Evolutionary conservation across 1,140 invertebrate genomes (phyloP), one percentile per base, ranked within the genome.

Genomic region (Ceratosolen solmsi): DNA sequence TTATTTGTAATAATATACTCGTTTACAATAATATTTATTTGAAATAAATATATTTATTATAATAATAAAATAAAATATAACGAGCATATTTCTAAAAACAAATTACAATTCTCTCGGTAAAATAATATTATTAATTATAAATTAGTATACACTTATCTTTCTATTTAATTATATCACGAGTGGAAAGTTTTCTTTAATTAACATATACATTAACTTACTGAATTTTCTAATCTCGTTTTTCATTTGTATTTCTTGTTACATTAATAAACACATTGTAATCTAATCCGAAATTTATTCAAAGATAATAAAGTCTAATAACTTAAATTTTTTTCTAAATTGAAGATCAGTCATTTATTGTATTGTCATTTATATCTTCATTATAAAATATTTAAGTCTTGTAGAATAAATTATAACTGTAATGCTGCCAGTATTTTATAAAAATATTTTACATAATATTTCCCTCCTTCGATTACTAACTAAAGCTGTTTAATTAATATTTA

Each of bases 161-260:
- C 13, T 17, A 33, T 11, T 63, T 17, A 30, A 63, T 33, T 33
- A 36, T 63, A 63, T 63, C 5, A 63, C 30, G 30, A 33, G 60
- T 63, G 60, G 60, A 63, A 63, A 63, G 60, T 63, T 63, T 63
- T 63, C 27, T 63, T 63, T 63, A 63, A 63, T 63, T 63, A 63
- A 25, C 33, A 33, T 3, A 33, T 30, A 11, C 27, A 15, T 36
- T 33, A 33, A 20, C 58, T 30, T 60, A 60, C 27, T 60, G 58
- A 30, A 60, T 63, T 33, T 33, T 46, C 2, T 63, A 63, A 63
- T 27, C 60, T 63, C 30, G 4, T 63, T 63, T 36, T 27, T 63
- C 41, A 5, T 2, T 17, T 17, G 2, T 30, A n/a, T 63, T 63
- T 63, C 33, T 63, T 63, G 27, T 63, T 4, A 11, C 15, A 15